Base-by-base conservation (phyloP, 1,140 invertebrate genomes). In the Sarcophaga bullata region DNA sequence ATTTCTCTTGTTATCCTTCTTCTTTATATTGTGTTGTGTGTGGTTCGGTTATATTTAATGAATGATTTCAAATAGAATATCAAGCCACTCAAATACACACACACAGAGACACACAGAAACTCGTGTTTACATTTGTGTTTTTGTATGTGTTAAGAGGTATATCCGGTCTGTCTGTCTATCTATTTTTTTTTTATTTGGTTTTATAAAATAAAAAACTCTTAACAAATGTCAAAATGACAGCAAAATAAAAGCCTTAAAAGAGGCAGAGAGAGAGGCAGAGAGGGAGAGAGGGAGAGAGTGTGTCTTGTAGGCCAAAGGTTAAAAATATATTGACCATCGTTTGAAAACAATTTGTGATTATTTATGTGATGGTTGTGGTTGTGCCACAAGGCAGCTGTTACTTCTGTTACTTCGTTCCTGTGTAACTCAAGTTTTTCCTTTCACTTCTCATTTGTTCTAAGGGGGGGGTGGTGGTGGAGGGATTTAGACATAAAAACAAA, bases 1-100 rank as follows among this genome's bases (percentile, higher is more conserved):
- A 76, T 76, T 76, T 76, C 73, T 76, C 73, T 76, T 76, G 73
- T 76, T 76, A 76, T 76, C 73, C 73, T 25, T 68, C 15, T 68
- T 48, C 13, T 1, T 58, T 62, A 15, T 68, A 19, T 68, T 76
- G 73, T 37, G 25, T 37, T 37, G 25, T 37, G 25, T 37, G 25
- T 76, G 73, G 73, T 76, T 76, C 15, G 73, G 47, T 17, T 19
- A 76, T 76, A 76, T 76, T 76, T 76, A 50, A 76, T 49, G 68
- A 25, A 68, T 25, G 62, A 68, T 68, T 19, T 19, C 19, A 68
- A 68, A 68, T 68, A 68, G 62, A 68, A 68, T 58, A 68, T 4
- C 25, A 19, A 68, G 62, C 62, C 62, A 58, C 54, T 58, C 62
- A 68, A 68, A 68, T 19, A 37, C 4, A 37, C 25, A 37, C 15